Conservation (phyloP, 2,113 vertebrate genomes). For the Platichthys flesus region DNA sequence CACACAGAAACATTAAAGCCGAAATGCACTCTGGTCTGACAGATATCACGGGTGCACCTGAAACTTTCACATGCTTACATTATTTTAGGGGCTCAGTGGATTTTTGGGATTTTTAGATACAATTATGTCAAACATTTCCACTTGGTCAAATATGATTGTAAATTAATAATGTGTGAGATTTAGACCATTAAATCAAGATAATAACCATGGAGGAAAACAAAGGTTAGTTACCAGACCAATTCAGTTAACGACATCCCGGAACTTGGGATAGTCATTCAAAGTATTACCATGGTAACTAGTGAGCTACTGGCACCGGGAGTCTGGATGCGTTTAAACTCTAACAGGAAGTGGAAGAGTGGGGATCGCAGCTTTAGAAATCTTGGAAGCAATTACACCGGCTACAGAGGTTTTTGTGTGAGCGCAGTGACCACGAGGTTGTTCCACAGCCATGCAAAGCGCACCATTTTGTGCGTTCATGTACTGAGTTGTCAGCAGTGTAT, state of each 20-base stretch:
- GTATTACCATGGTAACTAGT: slow-evolving; percentile 41
- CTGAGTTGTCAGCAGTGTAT: slow-evolving; percentile 25
- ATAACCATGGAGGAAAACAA: background rate
- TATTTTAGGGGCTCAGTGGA: too few species aligned
- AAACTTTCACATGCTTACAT: too few species aligned
- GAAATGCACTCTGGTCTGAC: too few species aligned
- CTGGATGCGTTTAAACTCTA: slow-evolving; percentile 66
- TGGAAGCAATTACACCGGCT: slow-evolving; percentile 64
- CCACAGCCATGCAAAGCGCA: slow-evolving; percentile 14
- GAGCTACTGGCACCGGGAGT: slow-evolving; percentile 30
- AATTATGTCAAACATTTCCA: too few species aligned
- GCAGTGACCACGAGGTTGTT: slow-evolving; percentile 38
- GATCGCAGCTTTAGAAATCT: slow-evolving; percentile 62
- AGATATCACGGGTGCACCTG: too few species aligned
- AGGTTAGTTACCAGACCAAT: background rate
- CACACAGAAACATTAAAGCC: too few species aligned
- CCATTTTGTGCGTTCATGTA: background rate
- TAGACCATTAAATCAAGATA: background rate
- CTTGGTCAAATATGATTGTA: background rate
- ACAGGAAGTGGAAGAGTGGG: slow-evolving; percentile 66
- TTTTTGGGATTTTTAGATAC: too few species aligned
- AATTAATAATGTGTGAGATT: background rate
- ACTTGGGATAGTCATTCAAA: background rate
- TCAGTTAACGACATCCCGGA: background rate
- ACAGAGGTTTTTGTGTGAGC: slow-evolving; percentile 58